Evolutionary conservation across 2,797 vertebrate genomes (phyloP), one percentile per base, ranked within the genome.

Genomic region (Diplodus puntazzo): DNA sequence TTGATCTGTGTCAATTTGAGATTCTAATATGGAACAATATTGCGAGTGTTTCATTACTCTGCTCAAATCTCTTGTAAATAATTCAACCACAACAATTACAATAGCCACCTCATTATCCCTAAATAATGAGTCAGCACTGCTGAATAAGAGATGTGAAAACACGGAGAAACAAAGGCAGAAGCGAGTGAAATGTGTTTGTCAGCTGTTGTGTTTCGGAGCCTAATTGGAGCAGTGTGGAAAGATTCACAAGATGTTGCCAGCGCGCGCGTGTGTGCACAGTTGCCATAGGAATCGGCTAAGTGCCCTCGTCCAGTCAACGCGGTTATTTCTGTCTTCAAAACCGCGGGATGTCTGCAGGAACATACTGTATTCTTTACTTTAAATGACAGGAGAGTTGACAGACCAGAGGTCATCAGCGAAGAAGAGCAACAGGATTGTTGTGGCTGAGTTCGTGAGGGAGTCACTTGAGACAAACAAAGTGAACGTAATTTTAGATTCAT

Each of bases 101-200:
- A 75, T 67, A 75, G 57, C 73, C 72, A 75, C 75, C 81, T 92
- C 86, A 90, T 92, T 90, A 88, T 85, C 66, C 53, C 43, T 17
- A 42, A 58, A 73, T 84, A 77, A 80, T 73, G 75, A 87, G 57
- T 79, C 71, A 57, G 67, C 50, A 62, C 30, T 66, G 77, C 66
- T 78, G 79, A 88, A 84, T 78, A 84, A 75, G 50, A 75, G 54
- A 78, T 66, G 73, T 71, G 83, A 69, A 86, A 87, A 80, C 58
- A 69, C 3, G 17, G 43, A 43, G 57, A 86, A 86, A 85, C 70
- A 82, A 80, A 83, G 49, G 74, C 77, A 71, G 66, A 61, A 53
- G 54, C 14, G 18, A 81, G 55, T 67, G 62, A 85, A 88, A 80
- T 61, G 69, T 23, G 23, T 74, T 88, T 84, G 83, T 85, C 71